Evolutionary conservation across 37 sponge, comb jelly and placozoan genomes (phyloP), one percentile per base, ranked within the genome.

Genomic region (Cladorhizidae sp.): DNA sequence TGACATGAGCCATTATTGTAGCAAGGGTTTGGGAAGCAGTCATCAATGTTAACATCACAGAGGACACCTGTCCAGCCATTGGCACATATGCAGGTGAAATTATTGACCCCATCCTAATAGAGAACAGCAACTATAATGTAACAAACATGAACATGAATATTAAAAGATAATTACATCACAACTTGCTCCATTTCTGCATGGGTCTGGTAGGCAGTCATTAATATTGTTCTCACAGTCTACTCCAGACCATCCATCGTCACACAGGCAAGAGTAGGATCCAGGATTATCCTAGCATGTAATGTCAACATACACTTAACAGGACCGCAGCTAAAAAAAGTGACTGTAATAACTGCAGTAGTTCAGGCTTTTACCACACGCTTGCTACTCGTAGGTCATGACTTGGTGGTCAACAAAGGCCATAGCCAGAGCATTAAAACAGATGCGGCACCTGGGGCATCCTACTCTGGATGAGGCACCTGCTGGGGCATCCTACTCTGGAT

Each of bases 171-270:
- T 57, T 76, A 81, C 88, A 2, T 40, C 22, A 58, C 88, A 87
- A 36, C 75, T 88, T 18, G 74, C 83, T 36, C 77, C 83, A 73
- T 88, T 77, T 40, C 22, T 43, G 68, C 89, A 88, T 21, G 79
- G 83, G 20, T 58, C 38, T 25, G 71, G 71, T 41, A 26, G 11
- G 68, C 88, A 87, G 36, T 87, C 88, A 56, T 81, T 40, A 74
- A 75, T 81, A 40, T 88, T 64, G 1, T 28, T 38, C 15, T 83
- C 73, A 83, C 89, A 88, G 12, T 56, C 45, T 14, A 8, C 43
- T 38, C 89, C 89, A 51, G 54, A 64, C 59, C 62, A 88, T 6
- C 89, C 89, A 20, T 61, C 21, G 3, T 3, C 23, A 83, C 89
- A 88, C 9, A 5, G 22, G 49, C 89, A 88, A 12, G 45, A 45